Base-by-base conservation (phyloP, 2,888 invertebrate species). In the Sisyra nigra region DNA sequence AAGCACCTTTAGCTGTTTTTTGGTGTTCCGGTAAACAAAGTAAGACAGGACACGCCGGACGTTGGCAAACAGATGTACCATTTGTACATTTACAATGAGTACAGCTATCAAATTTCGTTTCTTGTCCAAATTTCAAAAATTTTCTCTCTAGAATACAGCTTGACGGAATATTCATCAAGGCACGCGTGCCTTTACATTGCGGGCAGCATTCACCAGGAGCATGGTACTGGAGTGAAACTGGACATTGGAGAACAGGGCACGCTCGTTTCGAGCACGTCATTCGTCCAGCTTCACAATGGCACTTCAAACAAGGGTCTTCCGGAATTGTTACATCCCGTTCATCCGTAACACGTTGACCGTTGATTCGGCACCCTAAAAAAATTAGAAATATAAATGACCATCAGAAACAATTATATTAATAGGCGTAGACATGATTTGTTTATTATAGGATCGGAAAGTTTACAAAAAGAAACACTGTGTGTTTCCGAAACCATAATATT, bases 231-330 rank as follows among this genome's bases (percentile, higher is more conserved):
- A 75, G 74, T 9, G 71, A 67, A 1, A 63, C 61, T 5, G 80
- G 77, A 58, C 93, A 93, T 50, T 88, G 86, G 30, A 93, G 68
- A 6, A 91, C 88, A 1, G 92, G 88, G 54, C 93, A 93, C 1
- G 88, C 86, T 46, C 77, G 76, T 57, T 89, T 89, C 34, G 78
- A 70, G 58, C 92, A 92, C 11, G 78, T 78, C 51, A 91, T 62
- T 42, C 73, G 69, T 10, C 74, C 75, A 7, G 66, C 68, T 30
- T 43, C 38, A 59, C 89, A 91, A 35, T 79, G 76, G 55, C 89
- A 91, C 44, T 83, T 83, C 47, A 89, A 66, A 55, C 89, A 91
- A 2, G 88, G 86, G 63, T 89, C 89, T 57, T 86, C 86, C 34
- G 80, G 76, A 35, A 81, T 74, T 36, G 80, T 78, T 35, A 87